A percentile compares a stretch with the other conserved stretches of the same genome.
phyloP scores from a whole-genome alignment of 2,797 vertebrate species.

The Falco biarmicus region DNA sequence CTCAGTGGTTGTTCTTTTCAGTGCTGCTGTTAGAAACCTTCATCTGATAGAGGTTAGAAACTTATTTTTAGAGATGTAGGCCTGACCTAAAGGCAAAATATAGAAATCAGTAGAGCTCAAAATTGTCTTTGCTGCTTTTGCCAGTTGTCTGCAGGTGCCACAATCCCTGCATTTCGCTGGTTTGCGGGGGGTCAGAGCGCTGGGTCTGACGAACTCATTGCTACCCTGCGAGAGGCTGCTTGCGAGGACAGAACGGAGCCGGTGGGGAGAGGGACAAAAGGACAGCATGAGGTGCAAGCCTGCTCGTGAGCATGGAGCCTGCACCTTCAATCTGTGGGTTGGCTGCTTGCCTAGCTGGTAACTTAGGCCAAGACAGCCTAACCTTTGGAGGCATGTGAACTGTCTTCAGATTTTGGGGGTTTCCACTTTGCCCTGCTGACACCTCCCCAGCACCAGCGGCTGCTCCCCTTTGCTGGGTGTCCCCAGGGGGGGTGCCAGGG shows the following conservation, averaged over 20 bases:
- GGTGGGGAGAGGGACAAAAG: background rate
- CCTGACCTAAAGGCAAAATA: slow-evolving; percentile 63
- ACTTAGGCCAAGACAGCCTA: background rate
- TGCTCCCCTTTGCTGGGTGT: rapidly evolving
- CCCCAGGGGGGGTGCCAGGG: rapidly evolving
- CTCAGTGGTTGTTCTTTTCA: background rate
- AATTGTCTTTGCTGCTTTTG: slow-evolving; percentile 47
- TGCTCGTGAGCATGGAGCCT: rapidly evolving
- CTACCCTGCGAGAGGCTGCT: background rate
- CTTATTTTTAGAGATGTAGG: slow-evolving; percentile 42
- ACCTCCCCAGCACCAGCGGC: background rate
- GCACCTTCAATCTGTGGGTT: background rate
- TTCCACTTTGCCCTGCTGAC: background rate
- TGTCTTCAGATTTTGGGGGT: background rate
- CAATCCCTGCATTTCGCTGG: rapidly evolving
- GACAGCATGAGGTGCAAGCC: rapidly evolving
- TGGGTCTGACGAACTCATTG: rapidly evolving
- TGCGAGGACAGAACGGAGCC: background rate
- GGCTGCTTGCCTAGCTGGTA: background rate
- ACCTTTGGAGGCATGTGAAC: background rate
- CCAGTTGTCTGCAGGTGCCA: background rate
- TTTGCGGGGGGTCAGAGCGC: background rate
- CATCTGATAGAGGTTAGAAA: slow-evolving; percentile 33
- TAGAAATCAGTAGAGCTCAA: slow-evolving; percentile 51
- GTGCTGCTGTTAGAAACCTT: background rate